Conservation (phyloP, 2,888 invertebrate genomes). For the Drosophila paucipuncta region DNA sequence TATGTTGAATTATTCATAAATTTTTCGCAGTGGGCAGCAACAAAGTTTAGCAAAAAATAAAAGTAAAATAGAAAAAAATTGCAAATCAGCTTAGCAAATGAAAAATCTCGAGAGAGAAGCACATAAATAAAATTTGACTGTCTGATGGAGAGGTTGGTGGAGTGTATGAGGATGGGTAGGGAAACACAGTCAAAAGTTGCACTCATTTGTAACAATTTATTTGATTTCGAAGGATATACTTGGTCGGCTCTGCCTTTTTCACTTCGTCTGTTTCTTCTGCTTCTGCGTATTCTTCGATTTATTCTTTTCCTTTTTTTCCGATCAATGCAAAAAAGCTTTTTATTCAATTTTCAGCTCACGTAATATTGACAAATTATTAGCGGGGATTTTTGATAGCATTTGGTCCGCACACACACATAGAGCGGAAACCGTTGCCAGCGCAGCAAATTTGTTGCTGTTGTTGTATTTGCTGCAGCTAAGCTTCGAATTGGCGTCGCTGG, state of each 20-base stretch:
- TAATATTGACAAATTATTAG: constrained; percentile 84
- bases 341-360: constrained; percentile 83
- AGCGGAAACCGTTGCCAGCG: constrained; percentile 41
- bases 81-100: constrained; percentile 77
- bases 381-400: constrained; percentile 77
- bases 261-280: constrained; percentile 6
- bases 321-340: constrained; percentile 76
- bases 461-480: constrained; percentile 64
- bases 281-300: constrained; percentile 5
- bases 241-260: constrained; percentile 23
- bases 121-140: constrained; percentile 54
- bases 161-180: too few species aligned
- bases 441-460: constrained; percentile 50
- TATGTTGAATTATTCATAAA: constrained; percentile 74
- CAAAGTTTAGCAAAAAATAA: constrained; percentile 38
- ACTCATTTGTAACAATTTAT: constrained; percentile 81
- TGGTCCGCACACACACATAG: constrained; percentile 29
- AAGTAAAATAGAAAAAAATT: constrained; percentile 32
- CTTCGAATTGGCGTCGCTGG: constrained; percentile 43
- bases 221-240: constrained; percentile 64
- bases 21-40: constrained; percentile 47
- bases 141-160: constrained; percentile 1
- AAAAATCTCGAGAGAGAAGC: constrained; percentile 60
- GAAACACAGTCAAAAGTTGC: constrained; percentile 62
- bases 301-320: constrained; percentile 15